Base-by-base conservation (phyloP, 2,888 invertebrate genomes). In the Drosophila incognita region DNA sequence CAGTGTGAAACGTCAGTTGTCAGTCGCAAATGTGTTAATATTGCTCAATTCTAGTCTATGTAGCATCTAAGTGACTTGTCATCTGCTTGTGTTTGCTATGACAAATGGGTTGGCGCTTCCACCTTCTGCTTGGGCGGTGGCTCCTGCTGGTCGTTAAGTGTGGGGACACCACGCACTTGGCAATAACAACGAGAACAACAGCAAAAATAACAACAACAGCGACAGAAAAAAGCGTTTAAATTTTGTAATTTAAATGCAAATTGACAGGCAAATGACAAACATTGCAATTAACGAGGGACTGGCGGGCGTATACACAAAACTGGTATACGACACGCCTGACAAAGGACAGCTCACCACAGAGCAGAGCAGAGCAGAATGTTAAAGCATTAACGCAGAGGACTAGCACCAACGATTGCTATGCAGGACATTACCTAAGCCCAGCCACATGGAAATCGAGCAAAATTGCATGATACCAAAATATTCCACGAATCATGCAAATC, bases 211-310 rank as follows among this genome's bases (percentile, higher is more conserved):
- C 27, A 40, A 42, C 56, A 27, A 35, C 54, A 36, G 10, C 54
- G 36, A 27, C 54, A 57, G 33, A 70, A 57, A 85, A 70, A 66
- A 74, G 62, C 78, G 74, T 79, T 87, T 82, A 87, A 89, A 90
- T 86, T 90, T 91, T 87, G 85, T 89, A 90, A 90, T 90, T 91
- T 91, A 90, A 89, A 90, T 90, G 90, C 90, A 90, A 90, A 90
- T 90, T 89, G 90, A 83, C 79, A 82, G 78, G 76, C 83, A 81
- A 85, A 90, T 85, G 85, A 89, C 83, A 87, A 89, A 76, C 83
- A 87, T 80, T 87, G 85, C 89, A 90, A 91, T 91, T 90, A 91
- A 87, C 82, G 75, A 74, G 86, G 81, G 86, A 88, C 81, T 74
- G 79, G 83, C 78, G 76, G 89, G 86, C 81, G 83, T 84, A 81